Evolutionary conservation across 2,888 invertebrate species (phyloP).

Genomic region (Schizaphis graminum): DNA sequence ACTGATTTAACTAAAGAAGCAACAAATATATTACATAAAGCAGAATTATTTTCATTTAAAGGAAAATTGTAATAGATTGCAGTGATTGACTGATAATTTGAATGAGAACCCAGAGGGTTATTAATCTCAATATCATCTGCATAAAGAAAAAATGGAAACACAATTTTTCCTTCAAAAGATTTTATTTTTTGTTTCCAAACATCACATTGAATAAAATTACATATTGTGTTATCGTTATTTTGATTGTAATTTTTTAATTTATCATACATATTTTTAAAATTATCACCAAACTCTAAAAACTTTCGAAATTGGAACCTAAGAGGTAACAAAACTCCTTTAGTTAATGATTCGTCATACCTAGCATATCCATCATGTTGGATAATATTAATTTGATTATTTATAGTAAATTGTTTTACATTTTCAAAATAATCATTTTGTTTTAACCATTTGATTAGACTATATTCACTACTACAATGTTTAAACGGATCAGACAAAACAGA

Average conservation of each 20-base stretch:
- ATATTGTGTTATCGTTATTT: not conserved
- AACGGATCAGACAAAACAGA: constrained; percentile 16
- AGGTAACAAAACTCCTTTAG: constrained; percentile 10
- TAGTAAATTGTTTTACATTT: constrained; percentile 18
- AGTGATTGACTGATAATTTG: not conserved
- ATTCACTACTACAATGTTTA: constrained; percentile 16
- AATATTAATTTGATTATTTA: constrained; percentile 8
- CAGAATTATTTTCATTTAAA: not conserved
- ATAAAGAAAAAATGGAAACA: constrained; percentile 17
- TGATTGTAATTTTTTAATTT: not conserved
- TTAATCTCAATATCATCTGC: not conserved
- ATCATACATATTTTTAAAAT: constrained; percentile 10
- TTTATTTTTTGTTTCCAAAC: not conserved
- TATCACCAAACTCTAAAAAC: constrained; percentile 2
- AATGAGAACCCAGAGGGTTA: not conserved
- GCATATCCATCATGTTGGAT: not conserved
- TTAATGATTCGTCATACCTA: not conserved
- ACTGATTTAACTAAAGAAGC: constrained; percentile 31
- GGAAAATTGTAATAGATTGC: not conserved
- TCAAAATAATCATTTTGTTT: constrained; percentile 37
- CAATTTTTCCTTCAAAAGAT: not conserved
- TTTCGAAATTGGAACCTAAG: not conserved
- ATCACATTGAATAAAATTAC: constrained; percentile 5
- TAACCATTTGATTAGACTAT: not conserved
- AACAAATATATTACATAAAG: not conserved